phyloP scores from a whole-genome alignment of 2,888 invertebrate species.

The Drosophila multiciliata region DNA sequence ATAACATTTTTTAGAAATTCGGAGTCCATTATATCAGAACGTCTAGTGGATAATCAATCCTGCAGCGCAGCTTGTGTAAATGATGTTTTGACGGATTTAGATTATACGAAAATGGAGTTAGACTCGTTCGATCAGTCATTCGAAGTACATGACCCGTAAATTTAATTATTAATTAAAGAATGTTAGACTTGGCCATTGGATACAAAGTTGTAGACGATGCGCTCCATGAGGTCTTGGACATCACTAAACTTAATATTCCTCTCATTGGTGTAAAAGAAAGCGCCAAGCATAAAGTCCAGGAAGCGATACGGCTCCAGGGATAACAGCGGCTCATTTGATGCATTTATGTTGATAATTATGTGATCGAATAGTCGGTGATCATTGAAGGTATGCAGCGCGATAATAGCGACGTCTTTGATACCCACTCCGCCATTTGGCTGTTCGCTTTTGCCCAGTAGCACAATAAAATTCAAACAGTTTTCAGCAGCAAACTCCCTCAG shows the following conservation, averaged over 20 bases:
- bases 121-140: background rate
- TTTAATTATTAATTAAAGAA: background rate
- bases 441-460: constrained; percentile 46
- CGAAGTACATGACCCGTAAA: background rate
- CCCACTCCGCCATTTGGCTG: constrained; percentile 10
- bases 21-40: no score
- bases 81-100: no score
- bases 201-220: constrained; percentile 42
- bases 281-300: constrained; percentile 57
- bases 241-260: constrained; percentile 29
- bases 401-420: constrained; percentile 46
- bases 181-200: background rate
- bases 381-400: constrained; percentile 18
- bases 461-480: constrained; percentile 34
- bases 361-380: constrained; percentile 51
- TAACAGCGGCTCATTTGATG: constrained; percentile 24
- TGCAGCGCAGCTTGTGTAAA: no score
- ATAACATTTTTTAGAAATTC: no score
- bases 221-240: constrained; percentile 37
- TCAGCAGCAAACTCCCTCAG: constrained; percentile 39
- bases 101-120: no score
- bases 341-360: constrained; percentile 48
- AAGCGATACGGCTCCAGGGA: constrained; percentile 37
- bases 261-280: constrained; percentile 34
- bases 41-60: no score